Base-by-base conservation (phyloP, 2,888 invertebrate species). In the Volucella bombylans region DNA sequence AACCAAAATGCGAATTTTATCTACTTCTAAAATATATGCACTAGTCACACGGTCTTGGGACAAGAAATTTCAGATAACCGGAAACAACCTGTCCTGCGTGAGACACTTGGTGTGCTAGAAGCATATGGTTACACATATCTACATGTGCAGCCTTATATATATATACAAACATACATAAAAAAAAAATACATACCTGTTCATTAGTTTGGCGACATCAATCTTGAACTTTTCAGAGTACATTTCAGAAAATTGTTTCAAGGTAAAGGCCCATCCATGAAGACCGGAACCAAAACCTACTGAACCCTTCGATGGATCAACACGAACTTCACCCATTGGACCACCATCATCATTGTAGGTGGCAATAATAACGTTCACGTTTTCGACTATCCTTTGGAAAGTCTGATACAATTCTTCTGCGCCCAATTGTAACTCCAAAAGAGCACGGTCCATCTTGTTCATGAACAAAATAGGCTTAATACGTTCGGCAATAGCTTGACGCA, bases 371-470 rank as follows among this genome's bases (percentile, higher is more conserved):
- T 99, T 99, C 72, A 99, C 98, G 91, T 98, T 99, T 93, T 99
- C 99, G 89, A 99, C 98, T 91, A 99, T 99, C 94, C 99, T 97
- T 93, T 98, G 98, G 96, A 99, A 99, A 89, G 97, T 98, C 93
- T 99, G 99, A 93, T 97, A 99, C 74, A 99, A 94, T 91, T 98
- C 98, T 93, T 99, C 99, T 87, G 96, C 95, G 86, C 97, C 99
- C 89, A 99, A 93, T 92, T 99, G 99, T 91, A 99, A 93, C 93
- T 99, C 99, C 49, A 99, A 94, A 82, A 99, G 94, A 88, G 99
- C 99, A 89, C 99, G 96, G 94, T 99, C 99, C 99, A 99, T 99
- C 94, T 99, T 99, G 96, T 99, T 99, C 99, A 99, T 99, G 96
- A 99, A 99, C 89, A 99, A 94, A 88, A 99, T 97, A 76, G 99